Evolutionary conservation across 1,140 invertebrate genomes (phyloP).

Genomic region (Hycleus cichorii): DNA sequence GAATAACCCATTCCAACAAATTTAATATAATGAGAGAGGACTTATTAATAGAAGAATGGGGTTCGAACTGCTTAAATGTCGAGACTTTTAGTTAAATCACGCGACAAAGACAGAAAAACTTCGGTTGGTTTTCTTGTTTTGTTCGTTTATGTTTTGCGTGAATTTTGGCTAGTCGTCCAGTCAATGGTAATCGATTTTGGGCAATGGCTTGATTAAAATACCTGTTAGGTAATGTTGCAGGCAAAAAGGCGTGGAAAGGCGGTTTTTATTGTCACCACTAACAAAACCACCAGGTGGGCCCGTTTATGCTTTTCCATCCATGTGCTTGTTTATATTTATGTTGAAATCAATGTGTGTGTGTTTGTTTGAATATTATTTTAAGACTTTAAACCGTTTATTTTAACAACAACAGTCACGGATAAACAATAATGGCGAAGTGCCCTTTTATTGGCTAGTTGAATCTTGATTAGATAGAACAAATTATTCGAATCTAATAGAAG

Average conservation of each 20-base stretch:
- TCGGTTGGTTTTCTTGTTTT: neutral
- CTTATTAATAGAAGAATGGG: conserved; percentile 7
- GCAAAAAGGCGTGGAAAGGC: conserved; percentile 4
- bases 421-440: no score
- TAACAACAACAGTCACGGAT: no score
- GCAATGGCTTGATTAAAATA: neutral
- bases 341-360: neutral
- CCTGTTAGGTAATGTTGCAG: neutral
- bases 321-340: neutral
- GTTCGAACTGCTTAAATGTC: no score
- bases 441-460: no score
- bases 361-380: no score
- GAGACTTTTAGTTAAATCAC: neutral
- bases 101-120: neutral
- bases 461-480: no score
- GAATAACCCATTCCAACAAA: conserved; percentile 10
- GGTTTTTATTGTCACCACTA: neutral
- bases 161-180: neutral
- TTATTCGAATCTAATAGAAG: no score
- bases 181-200: neutral
- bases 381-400: no score
- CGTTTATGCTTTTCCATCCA: neutral
- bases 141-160: neutral
- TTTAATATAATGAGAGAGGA: conserved; percentile 10
- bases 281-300: neutral